Evolutionary conservation across 1,140 invertebrate species (phyloP).

Genomic region (Choristoneura fumiferana): DNA sequence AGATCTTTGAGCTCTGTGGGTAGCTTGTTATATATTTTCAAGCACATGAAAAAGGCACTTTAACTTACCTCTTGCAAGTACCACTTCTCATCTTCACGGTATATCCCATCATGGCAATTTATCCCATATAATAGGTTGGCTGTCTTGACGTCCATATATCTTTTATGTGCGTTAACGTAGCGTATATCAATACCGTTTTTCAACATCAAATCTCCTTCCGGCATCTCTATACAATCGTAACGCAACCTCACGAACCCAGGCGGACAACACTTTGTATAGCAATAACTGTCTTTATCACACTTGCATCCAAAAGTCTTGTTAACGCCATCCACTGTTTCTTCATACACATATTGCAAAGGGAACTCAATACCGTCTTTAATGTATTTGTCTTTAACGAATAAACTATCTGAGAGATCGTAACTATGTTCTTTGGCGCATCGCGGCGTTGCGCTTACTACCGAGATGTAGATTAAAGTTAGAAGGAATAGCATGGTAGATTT

Average conservation of each 20-base stretch:
- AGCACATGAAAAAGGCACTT: background rate
- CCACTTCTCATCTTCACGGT: background rate
- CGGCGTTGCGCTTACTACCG: too few species aligned
- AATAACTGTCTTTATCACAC: constrained; percentile 43
- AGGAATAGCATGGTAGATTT: too few species aligned
- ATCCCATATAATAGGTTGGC: background rate
- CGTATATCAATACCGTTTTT: constrained; percentile 38
- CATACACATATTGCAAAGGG: constrained; percentile 42
- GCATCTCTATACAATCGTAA: constrained; percentile 30
- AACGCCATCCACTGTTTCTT: constrained; percentile 40
- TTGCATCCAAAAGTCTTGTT: constrained; percentile 48
- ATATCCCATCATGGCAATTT: background rate
- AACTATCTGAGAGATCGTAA: background rate
- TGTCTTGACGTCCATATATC: background rate
- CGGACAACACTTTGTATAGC: constrained; percentile 59
- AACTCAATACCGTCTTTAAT: constrained; percentile 41
- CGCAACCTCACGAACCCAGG: constrained; percentile 36
- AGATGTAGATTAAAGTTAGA: too few species aligned
- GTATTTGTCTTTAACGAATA: constrained; percentile 30
- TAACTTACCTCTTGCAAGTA: constrained; percentile 5
- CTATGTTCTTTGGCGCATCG: too few species aligned
- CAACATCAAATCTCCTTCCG: constrained; percentile 31
- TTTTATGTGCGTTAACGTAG: constrained; percentile 25
- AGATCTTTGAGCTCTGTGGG: too few species aligned
- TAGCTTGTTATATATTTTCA: too few species aligned